These are phyloP conservation scores for Conus betulinus DNA, from an alignment of 1,140 invertebrate species.

Conservation along the genomic window DNA sequence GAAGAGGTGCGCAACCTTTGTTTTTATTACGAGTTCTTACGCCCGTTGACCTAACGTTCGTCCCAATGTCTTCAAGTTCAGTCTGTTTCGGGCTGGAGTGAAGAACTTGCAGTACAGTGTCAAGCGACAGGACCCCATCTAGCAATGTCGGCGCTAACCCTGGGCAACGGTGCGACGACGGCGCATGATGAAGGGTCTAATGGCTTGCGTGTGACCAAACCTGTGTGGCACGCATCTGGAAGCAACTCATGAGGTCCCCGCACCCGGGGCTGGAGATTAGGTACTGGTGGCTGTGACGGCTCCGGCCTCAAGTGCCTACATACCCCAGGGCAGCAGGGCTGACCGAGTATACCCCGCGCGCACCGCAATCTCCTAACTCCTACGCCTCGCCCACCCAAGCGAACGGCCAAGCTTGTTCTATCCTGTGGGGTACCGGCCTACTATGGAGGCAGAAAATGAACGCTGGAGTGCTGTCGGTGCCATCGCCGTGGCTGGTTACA, in stretches of 20 bases:
- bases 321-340: constrained; percentile 98
- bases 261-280: constrained; percentile 97
- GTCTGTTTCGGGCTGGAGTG: constrained; percentile 68
- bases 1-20: too few species aligned
- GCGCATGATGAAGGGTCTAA: constrained; percentile 99
- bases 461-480: constrained; percentile 89
- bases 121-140: constrained; percentile 94
- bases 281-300: constrained; percentile 91
- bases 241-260: constrained; percentile 89
- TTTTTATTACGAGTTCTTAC: too few species aligned
- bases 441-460: constrained; percentile 96
- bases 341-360: constrained; percentile 93
- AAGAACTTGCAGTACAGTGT: constrained; percentile 81
- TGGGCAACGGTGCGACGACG: constrained; percentile 98
- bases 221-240: constrained; percentile 95
- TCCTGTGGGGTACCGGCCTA: constrained; percentile 85
- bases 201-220: constrained; percentile 96
- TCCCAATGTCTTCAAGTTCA: constrained; percentile 57
- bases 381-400: constrained; percentile 89
- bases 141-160: constrained; percentile 95
- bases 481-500: too few species aligned
- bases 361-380: constrained; percentile 91
- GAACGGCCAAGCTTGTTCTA: constrained; percentile 93
- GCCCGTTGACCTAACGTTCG: too few species aligned
- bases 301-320: constrained; percentile 94